Base-by-base conservation (phyloP, 2,888 invertebrate genomes). In the Pantelozetes paolii region DNA sequence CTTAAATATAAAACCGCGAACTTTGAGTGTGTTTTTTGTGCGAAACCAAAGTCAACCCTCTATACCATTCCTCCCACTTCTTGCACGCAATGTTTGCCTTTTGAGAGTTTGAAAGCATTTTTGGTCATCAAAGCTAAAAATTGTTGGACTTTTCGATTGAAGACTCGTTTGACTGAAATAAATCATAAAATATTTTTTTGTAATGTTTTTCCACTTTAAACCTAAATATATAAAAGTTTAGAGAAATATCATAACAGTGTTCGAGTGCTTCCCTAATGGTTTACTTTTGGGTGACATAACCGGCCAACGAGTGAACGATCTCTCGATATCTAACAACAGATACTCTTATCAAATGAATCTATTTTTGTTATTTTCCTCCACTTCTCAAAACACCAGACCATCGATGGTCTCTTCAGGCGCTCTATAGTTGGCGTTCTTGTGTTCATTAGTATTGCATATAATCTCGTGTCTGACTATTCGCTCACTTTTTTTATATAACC, bases 401-500 rank as follows among this genome's bases (percentile, higher is more conserved):
- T 40, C 36, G 40, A 67, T 67, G 40, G 36, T 67, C 18, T 67
- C 18, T 23, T 36, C 6, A 8, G 23, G 26, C n/a, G 40, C 18
- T 40, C 23, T 36, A 40, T 36, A 13, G 23, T 57, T 42, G 67
- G 36, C n/a, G 67, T 67, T 67, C 30, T 32, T 28, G 36, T 32
- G 28, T 59, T 59, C 59, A 59, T 59, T 59, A 59, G 59, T 67
- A 67, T 67, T 67, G 67, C 67, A 57, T 57, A 67, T 67, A 67
- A 67, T 67, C 40, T 67, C 36, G 40, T 40, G 40, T 67, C 67
- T 36, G 15, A 20, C 40, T 67, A 11, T 59, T 59, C 32, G 18
- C 30, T 32, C 30, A 3, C 28, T 18, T 23, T 11, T 32, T 30
- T 40, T 40, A 67, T 67, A 67, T 67, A 67, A 40, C 67, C 40